These are phyloP conservation scores for Oreocharis arfaki DNA, from an alignment of 2,113 vertebrate species.

Conservation along the genomic window DNA sequence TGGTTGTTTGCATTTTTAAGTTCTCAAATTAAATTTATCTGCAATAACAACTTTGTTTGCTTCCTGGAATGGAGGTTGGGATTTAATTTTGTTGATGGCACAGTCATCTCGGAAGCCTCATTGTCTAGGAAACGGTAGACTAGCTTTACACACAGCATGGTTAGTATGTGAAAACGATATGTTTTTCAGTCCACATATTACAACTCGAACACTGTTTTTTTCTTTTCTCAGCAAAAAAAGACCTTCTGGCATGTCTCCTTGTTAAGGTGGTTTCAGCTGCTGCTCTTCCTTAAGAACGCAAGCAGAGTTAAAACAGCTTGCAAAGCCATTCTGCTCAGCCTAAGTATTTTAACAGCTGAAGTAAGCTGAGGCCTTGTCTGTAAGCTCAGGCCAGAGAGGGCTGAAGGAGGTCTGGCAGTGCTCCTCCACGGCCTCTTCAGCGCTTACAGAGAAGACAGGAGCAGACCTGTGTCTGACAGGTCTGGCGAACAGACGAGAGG, in stretches of 20 bases:
- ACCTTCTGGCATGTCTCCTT: not conserved
- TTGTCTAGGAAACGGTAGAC: not conserved
- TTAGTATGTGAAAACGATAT: not conserved
- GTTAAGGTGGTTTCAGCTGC: not conserved
- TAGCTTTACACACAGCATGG: not conserved
- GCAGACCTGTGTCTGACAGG: not conserved
- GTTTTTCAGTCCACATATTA: not conserved
- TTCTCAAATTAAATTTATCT: not conserved
- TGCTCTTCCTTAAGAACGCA: not conserved
- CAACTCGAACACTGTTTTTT: not conserved
- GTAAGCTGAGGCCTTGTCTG: not conserved
- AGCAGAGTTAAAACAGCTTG: not conserved
- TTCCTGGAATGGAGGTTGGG: not conserved
- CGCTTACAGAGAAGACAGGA: not conserved
- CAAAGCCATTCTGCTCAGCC: not conserved
- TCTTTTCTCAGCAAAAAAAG: not conserved
- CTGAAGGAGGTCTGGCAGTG: not conserved
- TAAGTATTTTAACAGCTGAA: not conserved
- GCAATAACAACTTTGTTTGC: conserved; percentile 3
- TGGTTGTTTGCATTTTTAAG: not conserved
- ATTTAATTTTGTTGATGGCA: conserved; percentile 9
- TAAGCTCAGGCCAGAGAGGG: not conserved
- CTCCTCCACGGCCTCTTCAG: not conserved
- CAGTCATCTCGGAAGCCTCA: not conserved
- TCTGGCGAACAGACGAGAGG: accelerated